phyloP scores from a whole-genome alignment of 2,113 vertebrate species.

The Mirza zaza region DNA sequence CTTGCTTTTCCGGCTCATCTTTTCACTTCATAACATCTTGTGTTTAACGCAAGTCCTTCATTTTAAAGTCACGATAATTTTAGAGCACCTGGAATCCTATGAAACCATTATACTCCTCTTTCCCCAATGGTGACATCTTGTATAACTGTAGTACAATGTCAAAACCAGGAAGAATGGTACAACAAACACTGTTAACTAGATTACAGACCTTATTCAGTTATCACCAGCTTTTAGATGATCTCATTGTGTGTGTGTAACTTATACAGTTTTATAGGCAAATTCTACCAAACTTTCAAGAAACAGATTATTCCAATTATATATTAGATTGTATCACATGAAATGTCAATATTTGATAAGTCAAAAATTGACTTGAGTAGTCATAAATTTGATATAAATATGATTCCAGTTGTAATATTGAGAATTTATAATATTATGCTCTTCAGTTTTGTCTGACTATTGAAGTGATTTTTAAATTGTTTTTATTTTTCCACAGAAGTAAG shows the following conservation, averaged over 20 bases:
- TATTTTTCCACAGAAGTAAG: neutral
- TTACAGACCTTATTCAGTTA: neutral
- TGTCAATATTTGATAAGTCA: neutral
- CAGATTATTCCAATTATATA: neutral
- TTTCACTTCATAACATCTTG: neutral
- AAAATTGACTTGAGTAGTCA: neutral
- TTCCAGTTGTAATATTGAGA: neutral
- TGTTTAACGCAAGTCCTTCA: neutral
- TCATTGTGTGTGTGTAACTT: neutral
- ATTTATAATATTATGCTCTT: neutral
- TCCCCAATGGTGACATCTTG: neutral
- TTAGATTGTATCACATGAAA: neutral
- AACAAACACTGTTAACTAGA: neutral
- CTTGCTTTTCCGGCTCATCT: neutral
- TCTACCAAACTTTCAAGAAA: neutral
- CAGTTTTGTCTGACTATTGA: neutral
- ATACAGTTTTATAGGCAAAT: neutral
- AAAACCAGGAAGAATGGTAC: neutral
- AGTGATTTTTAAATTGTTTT: neutral
- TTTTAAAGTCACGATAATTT: neutral
- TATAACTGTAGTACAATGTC: neutral
- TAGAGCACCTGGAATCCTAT: neutral
- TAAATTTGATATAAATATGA: neutral
- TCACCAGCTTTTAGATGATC: neutral
- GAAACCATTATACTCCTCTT: neutral